phyloP scores from a whole-genome alignment of 2,888 invertebrate species.

The Branchipolynoe longqiensis region DNA sequence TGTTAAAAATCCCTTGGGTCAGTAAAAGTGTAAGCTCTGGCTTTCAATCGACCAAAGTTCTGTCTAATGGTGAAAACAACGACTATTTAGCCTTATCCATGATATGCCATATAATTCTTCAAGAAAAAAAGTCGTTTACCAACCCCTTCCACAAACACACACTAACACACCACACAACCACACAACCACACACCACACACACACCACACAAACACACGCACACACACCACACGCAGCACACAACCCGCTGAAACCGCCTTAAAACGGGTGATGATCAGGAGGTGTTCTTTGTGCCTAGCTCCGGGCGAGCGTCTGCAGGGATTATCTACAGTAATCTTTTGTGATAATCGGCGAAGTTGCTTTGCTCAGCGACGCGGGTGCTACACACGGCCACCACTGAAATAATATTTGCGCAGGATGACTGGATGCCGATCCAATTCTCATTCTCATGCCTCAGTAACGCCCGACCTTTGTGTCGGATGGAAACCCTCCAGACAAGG shows the following conservation, averaged over 20 bases:
- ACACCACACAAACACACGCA: no score
- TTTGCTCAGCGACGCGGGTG: constrained; percentile 29
- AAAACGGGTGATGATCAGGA: constrained; percentile 35
- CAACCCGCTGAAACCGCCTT: constrained; percentile 19
- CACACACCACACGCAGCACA: background rate
- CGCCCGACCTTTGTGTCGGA: constrained; percentile 20
- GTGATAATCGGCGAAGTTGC: constrained; percentile 56
- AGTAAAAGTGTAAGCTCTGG: no score
- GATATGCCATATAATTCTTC: no score
- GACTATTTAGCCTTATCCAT: no score
- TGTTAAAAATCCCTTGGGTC: no score
- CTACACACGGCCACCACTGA: background rate
- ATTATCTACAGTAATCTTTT: constrained; percentile 51
- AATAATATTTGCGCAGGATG: constrained; percentile 39
- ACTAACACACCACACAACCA: no score
- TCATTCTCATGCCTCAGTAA: constrained; percentile 29
- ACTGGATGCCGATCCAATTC: constrained; percentile 45
- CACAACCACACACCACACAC: no score
- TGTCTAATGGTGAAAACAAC: no score
- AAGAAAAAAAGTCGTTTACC: background rate
- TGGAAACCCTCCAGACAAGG: no score
- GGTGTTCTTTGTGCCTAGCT: constrained; percentile 20
- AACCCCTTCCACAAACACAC: no score
- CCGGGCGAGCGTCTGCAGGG: background rate
- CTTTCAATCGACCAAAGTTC: no score